Evolutionary conservation across 2,113 vertebrate genomes (phyloP).

Genomic region (Cinclus mexicanus): DNA sequence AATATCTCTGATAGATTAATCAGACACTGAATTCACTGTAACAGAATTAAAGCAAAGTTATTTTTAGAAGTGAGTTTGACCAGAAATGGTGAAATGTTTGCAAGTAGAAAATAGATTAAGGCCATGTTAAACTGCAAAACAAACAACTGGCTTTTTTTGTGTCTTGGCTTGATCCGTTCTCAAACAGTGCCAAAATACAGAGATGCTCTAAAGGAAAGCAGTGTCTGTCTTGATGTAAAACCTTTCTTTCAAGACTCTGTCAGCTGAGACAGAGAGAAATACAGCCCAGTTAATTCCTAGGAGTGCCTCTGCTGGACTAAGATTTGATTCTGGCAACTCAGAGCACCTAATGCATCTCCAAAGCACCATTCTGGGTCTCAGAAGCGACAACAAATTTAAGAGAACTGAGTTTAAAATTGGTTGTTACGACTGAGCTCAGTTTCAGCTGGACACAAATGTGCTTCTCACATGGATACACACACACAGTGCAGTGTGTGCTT

Average conservation of each 20-base stretch:
- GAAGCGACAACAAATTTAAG: neutral
- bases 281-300: neutral
- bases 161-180: neutral
- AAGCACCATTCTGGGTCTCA: neutral
- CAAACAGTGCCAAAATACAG: neutral
- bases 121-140: neutral
- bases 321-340: neutral
- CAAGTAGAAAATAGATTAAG: neutral
- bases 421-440: neutral
- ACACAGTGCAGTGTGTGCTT: rapidly evolving
- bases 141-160: neutral
- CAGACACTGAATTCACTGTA: neutral
- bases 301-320: neutral
- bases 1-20: neutral
- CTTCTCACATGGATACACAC: rapidly evolving
- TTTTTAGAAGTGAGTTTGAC: neutral
- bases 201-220: neutral
- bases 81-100: neutral
- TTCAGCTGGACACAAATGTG: neutral
- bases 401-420: neutral
- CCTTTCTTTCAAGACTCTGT: neutral
- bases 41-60: neutral
- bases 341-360: neutral
- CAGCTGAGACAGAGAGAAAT: neutral
- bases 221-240: neutral